Conservation (phyloP, 2,113 vertebrate genomes). For the Vulpes vulpes region DNA sequence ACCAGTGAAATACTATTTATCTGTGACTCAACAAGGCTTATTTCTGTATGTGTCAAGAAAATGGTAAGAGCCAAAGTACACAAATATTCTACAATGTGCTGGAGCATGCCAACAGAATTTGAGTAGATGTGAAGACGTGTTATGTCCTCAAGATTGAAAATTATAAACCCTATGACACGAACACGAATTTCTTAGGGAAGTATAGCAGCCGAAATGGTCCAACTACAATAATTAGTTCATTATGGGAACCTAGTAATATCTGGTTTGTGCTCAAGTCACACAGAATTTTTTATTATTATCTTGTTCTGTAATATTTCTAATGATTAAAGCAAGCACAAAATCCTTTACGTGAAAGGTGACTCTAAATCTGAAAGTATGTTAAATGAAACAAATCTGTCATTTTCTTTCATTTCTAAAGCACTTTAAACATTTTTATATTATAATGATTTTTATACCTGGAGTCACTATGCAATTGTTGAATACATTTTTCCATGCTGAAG, state of each 20-base stretch:
- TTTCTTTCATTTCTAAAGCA: slow-evolving; percentile 42
- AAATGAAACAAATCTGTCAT: not conserved
- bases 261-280: not conserved
- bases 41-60: not conserved
- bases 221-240: not conserved
- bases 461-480: not conserved
- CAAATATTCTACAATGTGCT: not conserved
- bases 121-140: not conserved
- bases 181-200: not conserved
- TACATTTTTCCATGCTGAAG: not conserved
- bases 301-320: slow-evolving; percentile 6
- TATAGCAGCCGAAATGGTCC: not conserved
- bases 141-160: not conserved
- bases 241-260: not conserved
- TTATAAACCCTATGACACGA: too few species aligned
- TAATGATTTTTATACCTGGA: not conserved
- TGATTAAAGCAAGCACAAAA: not conserved
- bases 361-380: not conserved
- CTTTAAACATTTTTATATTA: not conserved
- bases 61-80: not conserved
- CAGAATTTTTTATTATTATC: not conserved
- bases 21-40: not conserved
- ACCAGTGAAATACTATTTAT: not conserved
- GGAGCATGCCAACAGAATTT: not conserved
- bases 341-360: not conserved